phyloP scores from a whole-genome alignment of 2,113 vertebrate genomes.

The Apeltes quadracus region DNA sequence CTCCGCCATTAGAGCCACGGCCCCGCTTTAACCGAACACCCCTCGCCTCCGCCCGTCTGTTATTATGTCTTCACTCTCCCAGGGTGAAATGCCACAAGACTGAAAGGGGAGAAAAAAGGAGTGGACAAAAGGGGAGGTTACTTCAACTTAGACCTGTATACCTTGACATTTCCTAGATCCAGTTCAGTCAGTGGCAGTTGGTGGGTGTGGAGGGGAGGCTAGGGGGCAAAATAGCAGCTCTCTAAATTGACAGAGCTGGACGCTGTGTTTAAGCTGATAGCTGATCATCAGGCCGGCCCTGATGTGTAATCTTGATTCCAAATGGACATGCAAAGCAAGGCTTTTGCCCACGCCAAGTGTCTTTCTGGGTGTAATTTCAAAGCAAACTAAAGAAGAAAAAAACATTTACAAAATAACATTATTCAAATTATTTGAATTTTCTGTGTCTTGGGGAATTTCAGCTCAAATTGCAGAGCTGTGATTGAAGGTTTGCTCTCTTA shows the following conservation, averaged over 20 bases:
- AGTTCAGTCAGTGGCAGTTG: constrained; percentile 47
- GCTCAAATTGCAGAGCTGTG: constrained; percentile 65
- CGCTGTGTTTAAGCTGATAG: constrained; percentile 80
- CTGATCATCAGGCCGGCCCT: constrained; percentile 66
- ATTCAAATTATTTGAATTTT: constrained; percentile 74
- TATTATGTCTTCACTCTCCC: constrained; percentile 76
- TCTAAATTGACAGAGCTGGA: constrained; percentile 76
- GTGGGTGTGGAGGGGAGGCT: constrained; percentile 4
- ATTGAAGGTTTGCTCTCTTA: constrained; percentile 62
- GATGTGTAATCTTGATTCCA: constrained; percentile 71
- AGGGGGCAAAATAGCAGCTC: constrained; percentile 64
- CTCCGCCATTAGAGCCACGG: constrained; percentile 69
- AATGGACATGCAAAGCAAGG: constrained; percentile 63
- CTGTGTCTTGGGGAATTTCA: constrained; percentile 54
- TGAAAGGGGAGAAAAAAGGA: constrained; percentile 41
- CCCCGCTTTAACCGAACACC: constrained; percentile 67
- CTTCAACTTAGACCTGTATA: constrained; percentile 70
- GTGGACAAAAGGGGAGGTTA: constrained; percentile 64
- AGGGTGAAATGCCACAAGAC: constrained; percentile 47
- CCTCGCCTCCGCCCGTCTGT: constrained; percentile 62
- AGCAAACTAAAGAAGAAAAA: constrained; percentile 43
- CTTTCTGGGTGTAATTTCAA: constrained; percentile 68
- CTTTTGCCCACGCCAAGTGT: constrained; percentile 58
- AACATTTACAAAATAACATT: constrained; percentile 54
- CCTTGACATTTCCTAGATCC: constrained; percentile 73